Base-by-base conservation (phyloP, 53 echinoderm and acorn worm genomes). In the Apostichopus leukothele region DNA sequence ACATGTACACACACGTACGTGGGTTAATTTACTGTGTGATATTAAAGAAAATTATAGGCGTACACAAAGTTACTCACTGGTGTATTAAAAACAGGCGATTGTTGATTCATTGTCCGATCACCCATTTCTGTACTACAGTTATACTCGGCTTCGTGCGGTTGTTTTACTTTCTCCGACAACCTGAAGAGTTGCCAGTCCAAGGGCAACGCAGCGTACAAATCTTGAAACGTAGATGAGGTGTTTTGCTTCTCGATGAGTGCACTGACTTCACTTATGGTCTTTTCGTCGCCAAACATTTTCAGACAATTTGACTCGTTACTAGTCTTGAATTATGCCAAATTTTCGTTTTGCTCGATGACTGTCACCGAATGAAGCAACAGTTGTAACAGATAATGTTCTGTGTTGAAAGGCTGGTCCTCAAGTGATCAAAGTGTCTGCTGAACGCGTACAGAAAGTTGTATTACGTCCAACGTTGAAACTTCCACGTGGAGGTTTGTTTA, bases 201-300 rank as follows among this genome's bases (percentile, higher is more conserved):
- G 39, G 39, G 39, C 39, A 39, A 39, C 11, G 39, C 18, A 23
- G 63, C 67, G n/a, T 67, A 68, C 25, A 66, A 14, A 20, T 85
- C 85, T 68, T 63, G 66, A 22, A 50, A 85, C 9, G 7, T 16
- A 16, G 66, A 25, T 21, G 76, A 50, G 7, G 53, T 16, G 5
- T 76, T 52, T 78, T 91, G 91, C 85, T 86, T 92, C 18, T 88
- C 86, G 12, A 96, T 54, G 4, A 92, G 74, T 25, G 88, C 88
- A 67, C 91, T 88, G 5, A 96, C 94, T 80, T 92, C 91, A 19
- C 84, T 71, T 1, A 91, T 52, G 13, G 93, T 94, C 9, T 91
- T 90, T 52, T 91, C 88, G 74, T 96, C 91, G 5, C 96, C 96
- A 73, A 96, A 96, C 96, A 96, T 96, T 53, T 50, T 76, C 76